Evolutionary conservation across 2,797 vertebrate genomes (phyloP).

Genomic region (Rhynchotus rufescens): DNA sequence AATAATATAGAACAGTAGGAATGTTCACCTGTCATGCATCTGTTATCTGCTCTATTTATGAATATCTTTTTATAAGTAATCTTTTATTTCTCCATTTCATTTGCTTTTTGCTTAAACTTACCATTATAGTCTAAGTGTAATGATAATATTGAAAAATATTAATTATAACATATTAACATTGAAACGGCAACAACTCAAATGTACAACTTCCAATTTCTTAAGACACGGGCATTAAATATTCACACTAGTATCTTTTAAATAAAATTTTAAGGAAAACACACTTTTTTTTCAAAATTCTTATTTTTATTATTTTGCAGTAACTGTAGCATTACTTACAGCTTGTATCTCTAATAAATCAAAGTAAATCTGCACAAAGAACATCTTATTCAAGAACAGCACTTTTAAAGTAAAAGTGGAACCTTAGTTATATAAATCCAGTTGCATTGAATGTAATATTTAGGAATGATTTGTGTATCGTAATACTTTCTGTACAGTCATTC

Average conservation of each 20-base stretch:
- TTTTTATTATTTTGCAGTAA: slow-evolving; percentile 61
- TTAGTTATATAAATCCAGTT: not conserved
- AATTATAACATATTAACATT: not conserved
- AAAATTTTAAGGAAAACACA: not conserved
- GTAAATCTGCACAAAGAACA: not conserved
- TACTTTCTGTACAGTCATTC: not conserved
- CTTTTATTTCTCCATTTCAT: not conserved
- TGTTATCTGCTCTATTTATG: not conserved
- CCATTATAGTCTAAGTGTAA: not conserved
- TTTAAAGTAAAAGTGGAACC: not conserved
- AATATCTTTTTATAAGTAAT: not conserved
- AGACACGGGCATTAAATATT: not conserved
- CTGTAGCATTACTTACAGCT: not conserved
- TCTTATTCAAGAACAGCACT: not conserved
- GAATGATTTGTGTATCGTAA: not conserved
- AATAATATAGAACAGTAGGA: not conserved
- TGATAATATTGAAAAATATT: not conserved
- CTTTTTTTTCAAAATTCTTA: not conserved
- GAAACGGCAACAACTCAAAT: not conserved
- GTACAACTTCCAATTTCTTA: not conserved
- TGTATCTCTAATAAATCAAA: not conserved
- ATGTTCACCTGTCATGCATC: not conserved
- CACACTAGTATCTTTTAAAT: not conserved
- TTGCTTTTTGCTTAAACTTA: not conserved
- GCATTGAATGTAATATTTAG: not conserved